These are phyloP conservation scores for Gymnoscopelus microlampas DNA, from an alignment of 2,797 vertebrate species.

Conservation along the genomic window DNA sequence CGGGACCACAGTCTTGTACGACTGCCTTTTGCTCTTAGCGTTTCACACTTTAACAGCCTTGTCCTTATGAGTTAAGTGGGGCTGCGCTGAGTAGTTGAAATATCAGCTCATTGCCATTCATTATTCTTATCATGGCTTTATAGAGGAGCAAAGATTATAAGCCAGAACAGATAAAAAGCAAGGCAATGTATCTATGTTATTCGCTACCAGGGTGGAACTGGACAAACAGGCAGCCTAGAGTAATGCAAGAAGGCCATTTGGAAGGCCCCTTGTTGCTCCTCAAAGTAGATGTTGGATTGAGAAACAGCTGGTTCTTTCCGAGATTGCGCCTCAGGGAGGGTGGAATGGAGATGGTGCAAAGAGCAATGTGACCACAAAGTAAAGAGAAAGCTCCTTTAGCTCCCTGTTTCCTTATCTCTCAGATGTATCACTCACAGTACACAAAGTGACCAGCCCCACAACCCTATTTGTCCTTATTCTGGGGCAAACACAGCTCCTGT, in stretches of 20 bases:
- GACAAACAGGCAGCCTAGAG: slow-evolving; percentile 11
- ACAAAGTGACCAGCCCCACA: too few relatives aligned
- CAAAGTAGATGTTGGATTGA: slow-evolving; percentile 44
- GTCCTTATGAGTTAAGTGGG: slow-evolving; percentile 1
- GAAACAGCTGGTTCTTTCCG: slow-evolving; percentile 33
- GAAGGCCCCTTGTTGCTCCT: slow-evolving; percentile 28
- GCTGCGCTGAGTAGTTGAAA: not conserved
- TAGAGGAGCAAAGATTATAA: not conserved
- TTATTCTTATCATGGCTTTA: not conserved
- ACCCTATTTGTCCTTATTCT: too few relatives aligned
- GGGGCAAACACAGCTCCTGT: too few relatives aligned
- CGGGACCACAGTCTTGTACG: too few relatives aligned
- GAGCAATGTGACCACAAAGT: slow-evolving; percentile 31
- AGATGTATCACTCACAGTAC: not conserved
- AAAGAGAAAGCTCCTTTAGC: slow-evolving; percentile 18
- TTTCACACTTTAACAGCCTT: not conserved
- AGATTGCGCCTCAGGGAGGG: slow-evolving; percentile 44
- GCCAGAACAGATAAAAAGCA: slow-evolving; percentile 1
- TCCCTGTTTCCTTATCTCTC: slow-evolving; percentile 27
- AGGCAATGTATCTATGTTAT: not conserved
- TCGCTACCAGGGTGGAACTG: too few relatives aligned
- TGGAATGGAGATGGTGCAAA: slow-evolving; percentile 42
- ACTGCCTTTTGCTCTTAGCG: not conserved
- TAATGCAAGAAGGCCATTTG: slow-evolving; percentile 17
- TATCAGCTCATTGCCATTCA: not conserved